Percentiles rank a stretch among this genome's conserved stretches.
Conservation (phyloP, 2,888 invertebrate genomes). For the Sminthurides aquaticus region DNA sequence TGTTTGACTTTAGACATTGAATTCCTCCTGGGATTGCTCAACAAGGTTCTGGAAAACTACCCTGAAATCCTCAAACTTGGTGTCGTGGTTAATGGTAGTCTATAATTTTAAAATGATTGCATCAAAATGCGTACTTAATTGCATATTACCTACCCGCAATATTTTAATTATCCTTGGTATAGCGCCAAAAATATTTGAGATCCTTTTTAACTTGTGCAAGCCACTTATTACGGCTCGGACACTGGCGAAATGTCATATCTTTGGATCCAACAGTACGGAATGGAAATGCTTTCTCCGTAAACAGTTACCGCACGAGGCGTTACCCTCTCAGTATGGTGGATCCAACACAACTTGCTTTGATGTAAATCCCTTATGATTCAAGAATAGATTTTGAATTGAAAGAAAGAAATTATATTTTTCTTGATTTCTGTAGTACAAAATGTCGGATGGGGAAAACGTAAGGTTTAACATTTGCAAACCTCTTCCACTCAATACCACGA, state of each 20-base stretch:
- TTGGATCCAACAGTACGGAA: constrained; percentile 8
- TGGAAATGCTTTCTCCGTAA: not conserved
- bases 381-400: too few relatives aligned
- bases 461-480: not conserved
- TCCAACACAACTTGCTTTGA: constrained; percentile 1
- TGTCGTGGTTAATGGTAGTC: constrained; percentile 11
- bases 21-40: constrained; percentile 7
- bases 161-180: not conserved
- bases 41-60: not conserved
- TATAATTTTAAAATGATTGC: not conserved
- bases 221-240: constrained; percentile 10
- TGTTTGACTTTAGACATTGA: constrained; percentile 11
- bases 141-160: not conserved
- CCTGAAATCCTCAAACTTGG: constrained; percentile 11
- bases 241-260: constrained; percentile 1
- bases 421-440: constrained; percentile 13
- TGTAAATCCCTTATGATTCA: constrained; percentile 2
- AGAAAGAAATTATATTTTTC: not conserved
- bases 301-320: not conserved
- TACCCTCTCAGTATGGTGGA: constrained; percentile 14
- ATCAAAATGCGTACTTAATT: not conserved
- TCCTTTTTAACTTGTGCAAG: constrained; percentile 10
- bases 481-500: not conserved
- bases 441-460: not conserved
- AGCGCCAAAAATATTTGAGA: constrained; percentile 17